Conservation (phyloP, 2,888 invertebrate genomes). For the Orthonychiurus folsomi region DNA sequence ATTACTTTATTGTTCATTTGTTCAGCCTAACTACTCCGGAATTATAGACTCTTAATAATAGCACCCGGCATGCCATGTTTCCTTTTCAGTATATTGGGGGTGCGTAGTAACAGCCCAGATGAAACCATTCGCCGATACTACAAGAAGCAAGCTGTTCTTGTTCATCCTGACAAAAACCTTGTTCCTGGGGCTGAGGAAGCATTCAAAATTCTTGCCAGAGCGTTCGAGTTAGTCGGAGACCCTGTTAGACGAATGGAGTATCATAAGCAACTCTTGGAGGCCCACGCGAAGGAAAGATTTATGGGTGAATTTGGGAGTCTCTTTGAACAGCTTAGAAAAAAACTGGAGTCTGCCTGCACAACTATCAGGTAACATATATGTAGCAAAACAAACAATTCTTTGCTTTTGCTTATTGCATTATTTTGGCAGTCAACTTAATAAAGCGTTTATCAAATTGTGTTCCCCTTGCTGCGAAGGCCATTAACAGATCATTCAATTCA, state of each 20-base stretch:
- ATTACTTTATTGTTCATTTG: no score
- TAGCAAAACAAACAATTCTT: not conserved
- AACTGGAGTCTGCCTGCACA: slow-evolving; percentile 89
- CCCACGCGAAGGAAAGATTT: slow-evolving; percentile 72
- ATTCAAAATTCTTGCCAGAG: slow-evolving; percentile 88
- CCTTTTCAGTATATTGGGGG: slow-evolving; percentile 68
- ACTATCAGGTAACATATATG: slow-evolving; percentile 56
- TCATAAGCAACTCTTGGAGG: slow-evolving; percentile 62
- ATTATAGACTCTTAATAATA: no score
- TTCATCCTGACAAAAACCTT: slow-evolving; percentile 92
- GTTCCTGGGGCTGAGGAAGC: slow-evolving; percentile 93
- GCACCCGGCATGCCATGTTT: not conserved
- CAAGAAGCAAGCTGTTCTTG: slow-evolving; percentile 82
- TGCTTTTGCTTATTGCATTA: not conserved
- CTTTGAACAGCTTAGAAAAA: slow-evolving; percentile 77
- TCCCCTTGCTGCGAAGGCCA: no score
- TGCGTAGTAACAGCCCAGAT: slow-evolving; percentile 76
- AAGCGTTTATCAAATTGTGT: slow-evolving; percentile 1
- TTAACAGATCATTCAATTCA: no score
- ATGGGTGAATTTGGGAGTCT: slow-evolving; percentile 82
- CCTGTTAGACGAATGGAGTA: slow-evolving; percentile 66
- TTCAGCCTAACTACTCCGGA: not conserved
- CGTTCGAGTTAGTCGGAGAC: slow-evolving; percentile 72
- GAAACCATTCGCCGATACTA: slow-evolving; percentile 92
- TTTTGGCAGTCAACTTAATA: no score